phyloP scores from a whole-genome alignment of 2,113 vertebrate genomes.

The Phalacrocorax brasilianus region DNA sequence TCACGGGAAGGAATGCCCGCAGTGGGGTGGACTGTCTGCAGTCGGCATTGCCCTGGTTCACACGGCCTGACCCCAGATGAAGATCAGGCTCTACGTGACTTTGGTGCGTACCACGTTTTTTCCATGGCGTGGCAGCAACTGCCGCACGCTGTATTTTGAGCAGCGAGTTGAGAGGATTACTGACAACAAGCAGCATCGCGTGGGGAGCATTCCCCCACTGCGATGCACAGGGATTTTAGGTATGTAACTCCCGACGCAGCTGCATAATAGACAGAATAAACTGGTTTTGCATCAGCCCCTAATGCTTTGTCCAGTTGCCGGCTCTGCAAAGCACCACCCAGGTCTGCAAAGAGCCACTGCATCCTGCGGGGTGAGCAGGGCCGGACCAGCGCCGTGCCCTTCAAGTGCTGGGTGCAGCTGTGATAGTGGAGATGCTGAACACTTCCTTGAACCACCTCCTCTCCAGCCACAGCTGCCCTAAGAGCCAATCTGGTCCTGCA shows the following conservation, averaged over 20 bases:
- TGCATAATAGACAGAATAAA: not conserved
- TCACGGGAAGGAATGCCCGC: not conserved
- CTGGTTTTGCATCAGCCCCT: not conserved
- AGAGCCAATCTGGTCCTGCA: not conserved
- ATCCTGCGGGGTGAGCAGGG: not conserved
- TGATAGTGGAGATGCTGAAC: not conserved
- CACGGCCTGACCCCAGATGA: not conserved
- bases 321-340: not conserved
- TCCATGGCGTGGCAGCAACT: not conserved
- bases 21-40: rapidly evolving
- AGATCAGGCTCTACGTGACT: not conserved
- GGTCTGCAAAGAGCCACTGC: not conserved
- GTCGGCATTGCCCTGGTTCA: not conserved
- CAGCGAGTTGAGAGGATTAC: not conserved
- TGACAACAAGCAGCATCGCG: not conserved
- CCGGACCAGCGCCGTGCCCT: not conserved
- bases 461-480: rapidly evolving
- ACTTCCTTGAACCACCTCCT: not conserved
- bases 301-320: not conserved
- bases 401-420: not conserved
- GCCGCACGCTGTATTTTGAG: not conserved
- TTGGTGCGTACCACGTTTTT: not conserved
- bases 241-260: not conserved
- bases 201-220: not conserved
- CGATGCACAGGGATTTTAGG: not conserved